Evolutionary conservation across 2,888 invertebrate species (phyloP), one percentile per base, ranked within the genome.

Genomic region (Dryobota labecula): DNA sequence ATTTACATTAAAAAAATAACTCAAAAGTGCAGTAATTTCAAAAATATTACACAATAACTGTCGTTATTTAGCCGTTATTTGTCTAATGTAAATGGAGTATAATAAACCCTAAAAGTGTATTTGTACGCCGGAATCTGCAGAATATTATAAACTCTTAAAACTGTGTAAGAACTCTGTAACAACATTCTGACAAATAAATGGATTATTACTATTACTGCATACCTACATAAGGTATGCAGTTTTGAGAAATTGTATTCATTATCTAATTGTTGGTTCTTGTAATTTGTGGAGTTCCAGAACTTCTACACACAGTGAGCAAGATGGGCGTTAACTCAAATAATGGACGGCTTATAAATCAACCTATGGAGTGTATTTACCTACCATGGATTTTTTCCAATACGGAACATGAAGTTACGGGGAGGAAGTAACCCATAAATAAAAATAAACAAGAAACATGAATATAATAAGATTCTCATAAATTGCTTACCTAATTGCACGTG

Each of bases 171-270:
- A n/a, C n/a, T n/a, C n/a, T n/a, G n/a, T n/a, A n/a, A n/a, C n/a
- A n/a, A n/a, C n/a, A n/a, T n/a, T n/a, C n/a, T n/a, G n/a, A n/a
- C n/a, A n/a, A n/a, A n/a, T n/a, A n/a, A n/a, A n/a, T n/a, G n/a
- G n/a, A n/a, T n/a, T n/a, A n/a, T n/a, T n/a, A n/a, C n/a, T n/a
- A n/a, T n/a, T n/a, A n/a, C n/a, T n/a, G n/a, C n/a, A n/a, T n/a
- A n/a, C n/a, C n/a, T n/a, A n/a, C n/a, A n/a, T n/a, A n/a, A n/a
- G 0, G 20, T 18, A 9, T 13, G 18, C 18, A 36, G 69, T 70
- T 77, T 43, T 56, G 15, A 56, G 27, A 76, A 65, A 38, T n/a
- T n/a, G n/a, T n/a, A n/a, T 51, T 15, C 6, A 18, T 38, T 27
- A 11, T 20, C 13, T 64, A 13, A 43, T 43, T 30, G 15, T 6